A percentile compares a stretch with the other conserved stretches of the same genome.
These are phyloP conservation scores for Strix uralensis DNA, from an alignment of 2,113 vertebrate genomes.

Conservation along the genomic window DNA sequence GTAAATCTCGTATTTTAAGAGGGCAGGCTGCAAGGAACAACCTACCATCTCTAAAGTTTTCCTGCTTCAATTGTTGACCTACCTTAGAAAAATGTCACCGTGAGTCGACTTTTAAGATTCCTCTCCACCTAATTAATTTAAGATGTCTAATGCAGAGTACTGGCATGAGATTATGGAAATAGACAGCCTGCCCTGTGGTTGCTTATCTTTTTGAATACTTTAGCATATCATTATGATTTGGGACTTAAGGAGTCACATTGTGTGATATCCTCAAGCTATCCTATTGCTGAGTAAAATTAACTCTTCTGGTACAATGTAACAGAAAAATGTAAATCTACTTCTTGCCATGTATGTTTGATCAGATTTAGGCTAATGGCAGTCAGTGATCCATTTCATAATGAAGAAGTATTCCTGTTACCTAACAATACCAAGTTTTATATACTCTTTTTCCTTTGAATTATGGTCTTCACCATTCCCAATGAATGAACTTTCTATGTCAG, in stretches of 20 bases:
- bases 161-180: constrained; percentile 26
- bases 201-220: constrained; percentile 26
- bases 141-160: not conserved
- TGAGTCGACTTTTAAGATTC: not conserved
- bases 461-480: accelerated
- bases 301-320: not conserved
- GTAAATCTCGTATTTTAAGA: not conserved
- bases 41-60: not conserved
- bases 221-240: constrained; percentile 33
- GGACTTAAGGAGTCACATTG: not conserved
- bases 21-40: not conserved
- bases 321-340: not conserved
- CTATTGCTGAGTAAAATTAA: not conserved
- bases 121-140: constrained; percentile 17
- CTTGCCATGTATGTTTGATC: not conserved
- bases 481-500: not conserved
- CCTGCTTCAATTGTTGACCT: not conserved
- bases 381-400: not conserved
- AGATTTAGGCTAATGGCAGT: not conserved
- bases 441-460: not conserved
- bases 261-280: not conserved
- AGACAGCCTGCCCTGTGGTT: not conserved
- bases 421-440: not conserved
- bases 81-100: not conserved
- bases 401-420: not conserved